These are phyloP conservation scores for Littorina saxatilis DNA, from an alignment of 1,140 invertebrate genomes.

Conservation along the genomic window DNA sequence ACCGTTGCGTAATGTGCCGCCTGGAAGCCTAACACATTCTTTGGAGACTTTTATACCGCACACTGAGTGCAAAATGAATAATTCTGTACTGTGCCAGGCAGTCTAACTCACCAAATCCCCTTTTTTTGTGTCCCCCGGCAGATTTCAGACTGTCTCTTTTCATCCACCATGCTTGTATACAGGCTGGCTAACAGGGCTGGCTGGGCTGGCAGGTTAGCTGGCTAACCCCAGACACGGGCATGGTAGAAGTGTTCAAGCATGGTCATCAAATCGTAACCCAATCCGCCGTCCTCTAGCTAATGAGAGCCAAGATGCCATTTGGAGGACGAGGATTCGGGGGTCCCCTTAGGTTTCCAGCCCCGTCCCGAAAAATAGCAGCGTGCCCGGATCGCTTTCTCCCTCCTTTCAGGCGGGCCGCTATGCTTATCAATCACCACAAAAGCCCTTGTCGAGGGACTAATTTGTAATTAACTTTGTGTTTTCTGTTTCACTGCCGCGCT, in stretches of 20 bases:
- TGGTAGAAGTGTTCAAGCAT: conserved; percentile 1
- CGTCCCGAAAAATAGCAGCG: conserved; percentile 24
- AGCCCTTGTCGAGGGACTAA: conserved; percentile 29
- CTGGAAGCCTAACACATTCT: no score
- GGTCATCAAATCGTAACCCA: conserved; percentile 60
- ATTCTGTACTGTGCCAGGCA: no score
- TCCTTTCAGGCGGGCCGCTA: conserved; percentile 4
- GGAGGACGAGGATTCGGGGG: conserved; percentile 37
- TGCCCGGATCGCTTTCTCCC: conserved; percentile 41
- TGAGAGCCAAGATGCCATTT: conserved; percentile 58
- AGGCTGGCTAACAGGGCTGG: no score
- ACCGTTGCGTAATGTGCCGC: no score
- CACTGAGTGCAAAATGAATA: no score
- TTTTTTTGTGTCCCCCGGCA: no score
- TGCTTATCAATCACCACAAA: conserved; percentile 34
- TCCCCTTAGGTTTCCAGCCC: conserved; percentile 25
- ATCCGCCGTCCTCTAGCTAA: conserved; percentile 49
- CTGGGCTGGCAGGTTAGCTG: no score
- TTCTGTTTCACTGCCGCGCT: conserved; percentile 23
- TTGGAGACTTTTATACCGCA: no score
- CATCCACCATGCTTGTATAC: no score
- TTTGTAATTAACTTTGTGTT: conserved; percentile 32
- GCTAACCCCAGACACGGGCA: neutral
- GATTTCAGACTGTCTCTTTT: no score
- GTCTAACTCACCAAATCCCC: no score